Conservation (phyloP, 2,113 vertebrate genomes). For the Gymnorhina tibicen region DNA sequence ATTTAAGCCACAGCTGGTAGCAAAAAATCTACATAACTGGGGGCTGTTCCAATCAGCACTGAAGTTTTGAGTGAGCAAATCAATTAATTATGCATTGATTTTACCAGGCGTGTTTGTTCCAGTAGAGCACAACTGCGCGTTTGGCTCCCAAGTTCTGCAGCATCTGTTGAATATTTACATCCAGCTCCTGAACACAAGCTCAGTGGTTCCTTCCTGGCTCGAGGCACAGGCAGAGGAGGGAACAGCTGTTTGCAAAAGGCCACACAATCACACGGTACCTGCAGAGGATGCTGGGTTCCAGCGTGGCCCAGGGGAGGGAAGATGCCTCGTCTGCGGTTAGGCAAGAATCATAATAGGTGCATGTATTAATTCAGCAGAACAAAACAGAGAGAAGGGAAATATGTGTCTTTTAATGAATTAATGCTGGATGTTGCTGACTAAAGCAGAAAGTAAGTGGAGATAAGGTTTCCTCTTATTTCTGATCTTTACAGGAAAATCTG, state of each 20-base stretch:
- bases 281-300: not conserved
- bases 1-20: not conserved
- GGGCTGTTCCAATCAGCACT: not conserved
- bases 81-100: not conserved
- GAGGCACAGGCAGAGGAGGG: not conserved
- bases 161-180: not conserved
- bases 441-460: not conserved
- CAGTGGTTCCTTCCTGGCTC: not conserved
- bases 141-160: not conserved
- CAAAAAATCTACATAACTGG: not conserved
- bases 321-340: not conserved
- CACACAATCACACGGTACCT: rapidly evolving
- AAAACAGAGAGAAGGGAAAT: not conserved
- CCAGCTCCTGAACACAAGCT: not conserved
- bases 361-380: not conserved
- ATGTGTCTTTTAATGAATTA: not conserved
- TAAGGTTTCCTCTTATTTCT: not conserved
- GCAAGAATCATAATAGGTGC: not conserved
- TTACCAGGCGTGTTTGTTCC: not conserved
- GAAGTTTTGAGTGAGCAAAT: not conserved
- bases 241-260: not conserved
- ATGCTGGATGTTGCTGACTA: not conserved
- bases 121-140: not conserved
- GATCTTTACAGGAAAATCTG: not conserved
- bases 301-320: not conserved